Evolutionary conservation across 2,888 invertebrate genomes (phyloP).

Genomic region (Meiosimyza decipiens): DNA sequence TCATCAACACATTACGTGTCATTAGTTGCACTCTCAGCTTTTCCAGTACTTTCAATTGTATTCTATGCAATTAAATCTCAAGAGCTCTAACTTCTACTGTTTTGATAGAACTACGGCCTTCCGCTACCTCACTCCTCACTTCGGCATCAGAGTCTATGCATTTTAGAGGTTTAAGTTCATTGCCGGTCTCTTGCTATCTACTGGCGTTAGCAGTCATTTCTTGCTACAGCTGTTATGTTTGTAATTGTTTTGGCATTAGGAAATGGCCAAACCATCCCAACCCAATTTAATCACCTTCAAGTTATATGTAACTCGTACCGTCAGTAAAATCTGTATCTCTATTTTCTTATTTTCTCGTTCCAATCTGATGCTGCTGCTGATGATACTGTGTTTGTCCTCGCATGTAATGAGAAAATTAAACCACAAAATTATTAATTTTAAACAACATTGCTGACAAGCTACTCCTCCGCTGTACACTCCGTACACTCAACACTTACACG

Average conservation of each 20-base stretch:
- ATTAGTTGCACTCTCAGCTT: slow-evolving; percentile 24
- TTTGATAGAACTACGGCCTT: slow-evolving; percentile 30
- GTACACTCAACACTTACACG: background rate
- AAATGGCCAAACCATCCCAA: background rate
- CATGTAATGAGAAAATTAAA: slow-evolving; percentile 35
- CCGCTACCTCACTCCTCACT: slow-evolving; percentile 28
- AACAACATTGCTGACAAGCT: slow-evolving; percentile 15
- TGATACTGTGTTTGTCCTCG: background rate
- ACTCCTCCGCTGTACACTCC: slow-evolving; percentile 16
- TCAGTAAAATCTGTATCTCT: too few relatives aligned
- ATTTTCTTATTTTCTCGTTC: too few relatives aligned
- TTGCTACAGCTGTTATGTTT: too few relatives aligned
- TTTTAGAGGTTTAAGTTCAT: background rate
- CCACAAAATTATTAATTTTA: slow-evolving; percentile 40
- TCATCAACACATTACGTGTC: slow-evolving; percentile 29
- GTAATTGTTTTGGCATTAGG: slow-evolving; percentile 2
- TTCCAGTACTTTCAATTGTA: slow-evolving; percentile 20
- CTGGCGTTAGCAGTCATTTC: background rate
- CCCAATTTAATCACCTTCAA: background rate
- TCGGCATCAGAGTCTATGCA: background rate
- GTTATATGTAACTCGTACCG: too few relatives aligned
- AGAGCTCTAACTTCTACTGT: slow-evolving; percentile 29
- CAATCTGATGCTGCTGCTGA: background rate
- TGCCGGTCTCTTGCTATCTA: background rate
- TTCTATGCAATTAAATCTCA: slow-evolving; percentile 36